Evolutionary conservation across 92 coral and sea anemone species (phyloP).

Genomic region (Epizoanthus illoricatus): DNA sequence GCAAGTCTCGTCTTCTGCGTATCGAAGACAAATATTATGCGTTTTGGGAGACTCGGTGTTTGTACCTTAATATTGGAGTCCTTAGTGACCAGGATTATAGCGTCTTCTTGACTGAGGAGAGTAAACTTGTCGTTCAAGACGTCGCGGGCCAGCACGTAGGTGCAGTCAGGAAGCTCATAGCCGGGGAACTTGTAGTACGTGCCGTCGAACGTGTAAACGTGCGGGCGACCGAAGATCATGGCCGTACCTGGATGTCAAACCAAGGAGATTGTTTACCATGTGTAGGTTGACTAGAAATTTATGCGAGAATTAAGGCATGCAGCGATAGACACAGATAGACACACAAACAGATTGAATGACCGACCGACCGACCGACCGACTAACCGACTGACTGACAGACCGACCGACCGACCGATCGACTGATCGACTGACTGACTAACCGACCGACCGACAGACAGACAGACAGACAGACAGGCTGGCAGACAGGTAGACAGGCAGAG

Average conservation of each 20-base stretch:
- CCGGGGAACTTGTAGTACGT: conserved; percentile 90
- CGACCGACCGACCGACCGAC: background rate
- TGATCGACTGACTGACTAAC: background rate
- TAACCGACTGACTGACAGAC: background rate
- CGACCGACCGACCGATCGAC: too few species aligned
- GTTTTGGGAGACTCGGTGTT: background rate
- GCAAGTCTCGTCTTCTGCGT: too few species aligned
- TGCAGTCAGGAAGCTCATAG: conserved; percentile 81
- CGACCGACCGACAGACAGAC: background rate
- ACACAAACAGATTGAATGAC: background rate
- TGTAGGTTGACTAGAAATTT: background rate
- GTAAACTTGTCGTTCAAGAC: conserved; percentile 91
- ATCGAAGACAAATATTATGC: background rate
- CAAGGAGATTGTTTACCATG: background rate
- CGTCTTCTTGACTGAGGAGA: conserved; percentile 88
- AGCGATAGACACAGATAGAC: background rate
- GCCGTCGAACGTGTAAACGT: conserved; percentile 93
- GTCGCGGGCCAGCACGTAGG: conserved; percentile 93
- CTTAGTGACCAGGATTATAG: conserved; percentile 79
- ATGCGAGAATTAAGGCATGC: background rate
- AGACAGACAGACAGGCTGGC: background rate
- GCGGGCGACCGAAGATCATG: conserved; percentile 95
- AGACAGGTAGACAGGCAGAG: background rate
- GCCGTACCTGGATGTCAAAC: conserved; percentile 71
- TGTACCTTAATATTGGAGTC: conserved; percentile 84